Evolutionary conservation across 1,140 invertebrate species (phyloP).

Genomic region (Eumeta japonica): DNA sequence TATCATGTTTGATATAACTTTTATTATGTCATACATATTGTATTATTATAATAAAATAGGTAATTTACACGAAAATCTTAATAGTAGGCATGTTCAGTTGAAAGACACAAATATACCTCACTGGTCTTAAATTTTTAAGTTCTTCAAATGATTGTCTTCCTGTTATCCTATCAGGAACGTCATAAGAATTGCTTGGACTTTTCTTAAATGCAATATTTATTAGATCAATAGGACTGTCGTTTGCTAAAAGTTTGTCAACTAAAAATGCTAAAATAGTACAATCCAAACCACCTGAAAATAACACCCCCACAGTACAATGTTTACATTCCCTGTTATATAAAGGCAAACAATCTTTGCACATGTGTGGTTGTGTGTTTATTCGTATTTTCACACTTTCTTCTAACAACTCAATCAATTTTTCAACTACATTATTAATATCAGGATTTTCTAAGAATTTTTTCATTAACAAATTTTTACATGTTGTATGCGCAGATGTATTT

Average conservation of each 20-base stretch:
- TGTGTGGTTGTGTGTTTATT: constrained; percentile 63
- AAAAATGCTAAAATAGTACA: constrained; percentile 85
- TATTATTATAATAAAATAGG: too few relatives aligned
- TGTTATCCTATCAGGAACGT: constrained; percentile 81
- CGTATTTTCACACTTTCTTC: constrained; percentile 64
- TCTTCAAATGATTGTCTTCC: constrained; percentile 73
- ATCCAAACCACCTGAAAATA: constrained; percentile 96
- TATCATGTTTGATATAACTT: too few relatives aligned
- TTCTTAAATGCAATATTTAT: constrained; percentile 94
- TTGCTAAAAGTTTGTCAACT: constrained; percentile 70
- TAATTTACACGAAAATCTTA: too few relatives aligned
- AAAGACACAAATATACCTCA: too few relatives aligned
- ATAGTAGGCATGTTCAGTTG: too few relatives aligned
- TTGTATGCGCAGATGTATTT: constrained; percentile 17
- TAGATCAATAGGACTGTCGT: constrained; percentile 81
- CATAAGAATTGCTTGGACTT: constrained; percentile 47
- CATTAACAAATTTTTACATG: constrained; percentile 32
- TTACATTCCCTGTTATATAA: constrained; percentile 17
- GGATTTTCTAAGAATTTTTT: constrained; percentile 39
- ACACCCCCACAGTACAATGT: constrained; percentile 79
- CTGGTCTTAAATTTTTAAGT: constrained; percentile 67
- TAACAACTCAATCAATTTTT: constrained; percentile 59
- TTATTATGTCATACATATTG: too few relatives aligned
- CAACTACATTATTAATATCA: constrained; percentile 39
- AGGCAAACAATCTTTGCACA: constrained; percentile 66